phyloP scores from a whole-genome alignment of 2,797 vertebrate species.

The Gallinago solitaria region DNA sequence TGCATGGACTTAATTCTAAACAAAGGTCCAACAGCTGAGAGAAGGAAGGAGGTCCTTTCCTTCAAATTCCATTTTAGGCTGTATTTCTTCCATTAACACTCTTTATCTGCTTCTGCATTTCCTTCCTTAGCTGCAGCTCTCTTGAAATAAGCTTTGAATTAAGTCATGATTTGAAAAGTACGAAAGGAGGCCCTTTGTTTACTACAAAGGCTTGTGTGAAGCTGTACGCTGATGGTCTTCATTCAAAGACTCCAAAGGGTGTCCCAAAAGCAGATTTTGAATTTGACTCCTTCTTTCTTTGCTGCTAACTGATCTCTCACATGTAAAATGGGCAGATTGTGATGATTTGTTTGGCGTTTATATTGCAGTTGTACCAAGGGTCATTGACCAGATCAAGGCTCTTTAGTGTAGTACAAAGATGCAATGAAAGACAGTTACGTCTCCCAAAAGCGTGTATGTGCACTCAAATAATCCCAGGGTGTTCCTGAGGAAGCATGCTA shows the following conservation, averaged over 20 bases:
- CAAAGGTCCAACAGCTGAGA: neutral
- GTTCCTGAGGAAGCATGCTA: neutral
- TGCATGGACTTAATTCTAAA: neutral
- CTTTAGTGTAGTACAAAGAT: neutral
- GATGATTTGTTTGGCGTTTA: neutral
- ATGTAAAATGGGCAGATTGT: neutral
- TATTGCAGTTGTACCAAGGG: neutral
- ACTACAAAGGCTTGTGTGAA: neutral
- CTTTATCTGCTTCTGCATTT: neutral
- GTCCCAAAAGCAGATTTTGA: neutral
- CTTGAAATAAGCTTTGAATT: slow-evolving; percentile 5
- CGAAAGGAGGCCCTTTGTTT: neutral
- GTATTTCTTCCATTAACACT: neutral
- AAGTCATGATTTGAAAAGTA: neutral
- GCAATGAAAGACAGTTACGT: neutral
- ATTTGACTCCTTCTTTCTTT: neutral
- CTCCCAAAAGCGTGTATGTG: neutral
- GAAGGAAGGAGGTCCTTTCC: neutral
- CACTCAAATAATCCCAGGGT: neutral
- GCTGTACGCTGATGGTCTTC: neutral
- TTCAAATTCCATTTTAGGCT: neutral
- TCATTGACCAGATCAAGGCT: neutral
- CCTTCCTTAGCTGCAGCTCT: neutral
- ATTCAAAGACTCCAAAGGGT: neutral
- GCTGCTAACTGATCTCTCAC: neutral